Base-by-base conservation (phyloP, 2,888 invertebrate species). In the Hypselothyrea guttata region DNA sequence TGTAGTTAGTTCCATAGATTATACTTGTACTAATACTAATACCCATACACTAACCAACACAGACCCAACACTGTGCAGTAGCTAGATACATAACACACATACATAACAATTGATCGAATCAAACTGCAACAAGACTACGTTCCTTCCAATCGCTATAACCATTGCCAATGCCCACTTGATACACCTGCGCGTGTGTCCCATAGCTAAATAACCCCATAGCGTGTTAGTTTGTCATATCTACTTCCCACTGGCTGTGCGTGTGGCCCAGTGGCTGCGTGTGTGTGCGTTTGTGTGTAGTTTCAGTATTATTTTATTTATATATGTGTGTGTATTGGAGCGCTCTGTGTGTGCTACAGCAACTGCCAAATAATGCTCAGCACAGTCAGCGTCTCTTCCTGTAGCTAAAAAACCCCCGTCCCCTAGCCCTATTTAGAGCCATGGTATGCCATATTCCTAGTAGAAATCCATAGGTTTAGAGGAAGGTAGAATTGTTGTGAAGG, bases 241-340 rank as follows among this genome's bases (percentile, higher is more conserved):
- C 48, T 53, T 73, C 48, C 22, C 58, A 55, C 70, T 79, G 65
- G 73, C 68, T 78, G 71, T 71, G 68, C 67, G 78, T 74, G 84
- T 63, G 74, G 51, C 59, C 62, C 59, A 45, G 40, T 76, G 54
- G 62, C 45, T 28, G 47, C 28, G 12, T 34, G 22, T 13, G 16
- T 40, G 41, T 37, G 46, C n/a, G 42, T 31, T 15, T 49, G 22
- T 13, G 37, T 31, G 44, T 22, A 47, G 54, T 58, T 40, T 52
- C 78, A 77, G 76, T 77, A 84, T 77, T 84, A 84, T 77, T 74
- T 73, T 62, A 60, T 71, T 77, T 83, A 83, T 76, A 68, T 71
- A 66, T 65, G 57, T 12, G 31, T 48, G 11, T 47, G n/a, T 55
- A 54, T 59, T 66, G 47, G 37, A 49, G 52, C 40, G 74, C 67